Base-by-base conservation (phyloP, 2,797 vertebrate genomes). In the Odontamblyopus lacepedii region DNA sequence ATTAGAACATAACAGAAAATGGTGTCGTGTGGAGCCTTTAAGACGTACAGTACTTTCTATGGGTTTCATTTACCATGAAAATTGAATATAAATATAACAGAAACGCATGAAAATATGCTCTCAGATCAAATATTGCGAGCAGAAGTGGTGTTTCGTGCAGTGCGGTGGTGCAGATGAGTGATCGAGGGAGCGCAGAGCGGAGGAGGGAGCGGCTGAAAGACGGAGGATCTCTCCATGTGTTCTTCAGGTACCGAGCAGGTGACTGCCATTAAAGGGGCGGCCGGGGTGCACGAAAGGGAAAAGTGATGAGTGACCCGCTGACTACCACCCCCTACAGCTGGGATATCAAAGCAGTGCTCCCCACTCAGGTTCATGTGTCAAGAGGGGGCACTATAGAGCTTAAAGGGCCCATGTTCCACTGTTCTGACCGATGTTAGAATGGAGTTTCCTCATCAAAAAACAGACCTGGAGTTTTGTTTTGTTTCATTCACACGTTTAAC, bases 241-340 rank as follows among this genome's bases (percentile, higher is more conserved):
- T 78, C 61, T 73, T 72, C 69, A 81, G 80, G 71, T 78, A 57
- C 72, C 32, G 74, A 41, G 51, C 56, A 70, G 73, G 77, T 79
- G 81, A 78, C 82, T 82, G 78, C 69, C 50, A 66, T 83, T 75
- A 67, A 62, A 78, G 30, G 38, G 57, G 29, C 63, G 67, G 48
- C 48, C 79, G 61, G 64, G 78, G 77, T 82, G 71, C 56, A 7
- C 78, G 75, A 74, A 73, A 79, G 76, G 87, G 85, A 78, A 86
- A 77, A 83, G 85, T 77, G 81, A 85, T 65, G 85, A 86, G 84
- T 86, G 87, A 88, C 89, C 83, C 72, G 63, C 63, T 53, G 78
- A 75, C 74, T 80, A 57, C 78, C 73, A 72, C 78, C 83, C 75
- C 77, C 81, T 78, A 71, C 83, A 88, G 87, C 86, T 81, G 85